Conservation (phyloP, 1,140 invertebrate species). For the Helicoverpa zea region DNA sequence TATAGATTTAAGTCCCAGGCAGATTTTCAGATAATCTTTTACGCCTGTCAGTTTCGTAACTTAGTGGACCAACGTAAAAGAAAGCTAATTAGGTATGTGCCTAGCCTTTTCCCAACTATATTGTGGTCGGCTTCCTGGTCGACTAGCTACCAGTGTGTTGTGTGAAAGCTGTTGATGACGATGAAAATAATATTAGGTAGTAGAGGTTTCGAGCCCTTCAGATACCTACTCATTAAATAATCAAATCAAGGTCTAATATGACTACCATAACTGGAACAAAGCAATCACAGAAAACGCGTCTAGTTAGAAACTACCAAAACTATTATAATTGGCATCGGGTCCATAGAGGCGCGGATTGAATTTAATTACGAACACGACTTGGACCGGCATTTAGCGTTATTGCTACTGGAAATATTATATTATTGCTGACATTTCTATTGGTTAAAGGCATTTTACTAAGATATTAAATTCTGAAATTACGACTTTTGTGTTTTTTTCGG, state of each 20-base stretch:
- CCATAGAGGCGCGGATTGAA: constrained; percentile 53
- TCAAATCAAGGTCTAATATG: constrained; percentile 4
- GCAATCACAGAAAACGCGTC: constrained; percentile 48
- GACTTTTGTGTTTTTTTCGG: neutral
- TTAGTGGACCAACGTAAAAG: no score
- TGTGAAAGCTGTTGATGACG: no score
- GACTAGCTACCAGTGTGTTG: no score
- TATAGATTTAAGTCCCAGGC: no score
- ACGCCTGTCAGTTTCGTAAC: no score
- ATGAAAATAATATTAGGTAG: no score
- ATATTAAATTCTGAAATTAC: neutral
- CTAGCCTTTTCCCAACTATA: no score
- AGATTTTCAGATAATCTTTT: no score
- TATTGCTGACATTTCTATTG: constrained; percentile 19
- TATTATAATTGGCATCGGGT: constrained; percentile 56
- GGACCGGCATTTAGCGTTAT: constrained; percentile 45
- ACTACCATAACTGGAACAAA: constrained; percentile 13
- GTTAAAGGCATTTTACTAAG: no score
- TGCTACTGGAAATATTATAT: constrained; percentile 32
- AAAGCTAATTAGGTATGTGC: no score
- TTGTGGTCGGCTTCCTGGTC: no score
- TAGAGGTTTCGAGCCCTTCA: no score
- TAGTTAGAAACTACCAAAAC: constrained; percentile 55
- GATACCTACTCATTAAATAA: neutral
- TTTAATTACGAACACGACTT: constrained; percentile 56